Base-by-base conservation (phyloP, 2,797 vertebrate genomes). In the Ibycter americanus region DNA sequence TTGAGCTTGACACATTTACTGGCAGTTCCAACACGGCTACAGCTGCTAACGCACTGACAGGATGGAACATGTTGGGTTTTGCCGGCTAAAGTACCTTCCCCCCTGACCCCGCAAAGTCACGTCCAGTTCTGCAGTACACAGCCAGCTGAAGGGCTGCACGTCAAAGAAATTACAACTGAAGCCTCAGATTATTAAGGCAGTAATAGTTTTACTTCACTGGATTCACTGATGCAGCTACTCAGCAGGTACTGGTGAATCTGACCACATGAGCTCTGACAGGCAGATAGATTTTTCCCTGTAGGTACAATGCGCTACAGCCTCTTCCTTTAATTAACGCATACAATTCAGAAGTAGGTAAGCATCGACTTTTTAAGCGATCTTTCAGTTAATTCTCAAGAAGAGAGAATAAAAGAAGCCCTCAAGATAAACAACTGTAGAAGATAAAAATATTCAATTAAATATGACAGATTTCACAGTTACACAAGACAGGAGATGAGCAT, bases 111-210 rank as follows among this genome's bases (percentile, higher is more conserved):
- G 20, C 42, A 31, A 34, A 42, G 51, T 54, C 71, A 76, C 1
- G 4, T 88, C 66, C 83, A 92, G 78, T 79, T 94, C 87, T 89
- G 80, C 84, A 72, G 52, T 25, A 87, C 63, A 34, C 55, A 88
- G 72, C 61, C 92, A 66, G 67, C 16, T 67, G 67, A 89, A 59
- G 29, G 76, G 92, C 90, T 93, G 61, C 67, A 63, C 0, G 0
- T 80, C 70, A 74, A 65, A 94, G 87, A 94, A 96, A 87, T 90
- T 90, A 80, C 8, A 0, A 93, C 4, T 51, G 59, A 89, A 88
- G 94, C 83, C 89, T 97, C 94, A 87, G 67, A 94, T 93, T 91
- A 92, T 91, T 97, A 96, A 97, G 95, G 80, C 92, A 89, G 67
- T 42, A 51, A 70, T 31, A 89, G 38, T 76, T 96, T 94, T 94